Evolutionary conservation across 2,113 vertebrate species (phyloP), one percentile per base, ranked within the genome.

Genomic region (Rutilus rutilus): DNA sequence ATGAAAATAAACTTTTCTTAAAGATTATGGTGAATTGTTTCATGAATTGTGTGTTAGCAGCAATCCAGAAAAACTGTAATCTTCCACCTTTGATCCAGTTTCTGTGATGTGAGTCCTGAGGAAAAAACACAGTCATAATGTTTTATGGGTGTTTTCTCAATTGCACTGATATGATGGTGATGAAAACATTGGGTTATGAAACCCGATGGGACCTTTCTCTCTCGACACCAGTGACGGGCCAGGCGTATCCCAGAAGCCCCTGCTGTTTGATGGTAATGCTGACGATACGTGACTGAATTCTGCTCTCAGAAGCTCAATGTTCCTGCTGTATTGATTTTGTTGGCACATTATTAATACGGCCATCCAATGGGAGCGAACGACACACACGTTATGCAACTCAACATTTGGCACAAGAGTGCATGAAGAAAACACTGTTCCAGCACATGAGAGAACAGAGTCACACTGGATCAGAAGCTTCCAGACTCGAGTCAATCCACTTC

Each of bases 141-240:
- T 75, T 91, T 91, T 87, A 89, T 86, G 80, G 82, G 78, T 47
- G 81, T 80, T 45, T 50, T 78, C 17, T 76, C 75, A 81, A 57
- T 7, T 1, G 54, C 54, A 3, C 19, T 23, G 64, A 87, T 86
- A 88, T 33, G 87, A 57, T 62, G 23, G 8, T 21, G 65, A 21
- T 39, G 3, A 69, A 69, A 69, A 21, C 65, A 21, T 36, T 4
- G 67, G 19, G 15, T 67, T 36, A 67, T 19, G 62, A 67, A 67
- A 67, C 64, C 12, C 25, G 27, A 0, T 2, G 52, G 65, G 19
- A 19, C 19, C 30, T 17, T 19, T 36, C 9, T 30, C 65, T 36
- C 7, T 15, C 19, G 60, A 57, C 45, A 52, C 42, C 36, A 82
- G 9, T 3, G 4, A 64, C 54, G 30, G 17, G 11, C 25, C 39